Evolutionary conservation across 2,797 vertebrate genomes (phyloP), one percentile per base, ranked within the genome.

Genomic region (Sebastes iracundus): DNA sequence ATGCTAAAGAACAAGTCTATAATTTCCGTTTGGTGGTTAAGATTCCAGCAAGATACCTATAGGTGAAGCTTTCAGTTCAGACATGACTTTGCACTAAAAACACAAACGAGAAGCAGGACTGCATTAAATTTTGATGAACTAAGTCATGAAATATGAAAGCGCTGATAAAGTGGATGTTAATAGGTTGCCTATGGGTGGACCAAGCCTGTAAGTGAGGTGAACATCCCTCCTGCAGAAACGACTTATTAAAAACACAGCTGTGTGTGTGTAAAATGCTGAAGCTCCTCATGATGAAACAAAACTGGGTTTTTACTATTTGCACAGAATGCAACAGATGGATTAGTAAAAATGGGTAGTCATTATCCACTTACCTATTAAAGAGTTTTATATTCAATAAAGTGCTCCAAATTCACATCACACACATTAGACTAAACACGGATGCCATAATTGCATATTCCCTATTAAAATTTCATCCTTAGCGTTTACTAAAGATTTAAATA

Each of bases 81-180:
- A 90, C 80, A 89, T 33, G 82, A 58, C 70, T 87, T 81, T 80
- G 82, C 87, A 86, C 90, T 83, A 85, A 89, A 89, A 88, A 80
- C 73, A 83, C 69, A 80, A 69, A 81, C 16, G 32, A 73, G 79
- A 78, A 83, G 56, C 77, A 77, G 72, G 52, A 64, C 38, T 20
- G 53, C 71, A 80, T 95, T 77, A 90, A 93, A 90, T 27, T 93
- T 94, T 91, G 69, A 94, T 92, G 79, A 86, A 88, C 30, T 49
- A 20, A 73, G 65, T 85, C 86, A 91, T 92, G 85, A 93, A 92
- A 93, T 90, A 94, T 92, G 80, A 81, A 94, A 86, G 70, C 20
- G 10, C 76, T 83, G 85, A 90, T 90, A 85, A 90, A 92, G 83
- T 86, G 87, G 90, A 89, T 81, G 85, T 88, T 92, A 93, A 93